Evolutionary conservation across 2,888 invertebrate genomes (phyloP), one percentile per base, ranked within the genome.

Genomic region (Hedychridium roseum): DNA sequence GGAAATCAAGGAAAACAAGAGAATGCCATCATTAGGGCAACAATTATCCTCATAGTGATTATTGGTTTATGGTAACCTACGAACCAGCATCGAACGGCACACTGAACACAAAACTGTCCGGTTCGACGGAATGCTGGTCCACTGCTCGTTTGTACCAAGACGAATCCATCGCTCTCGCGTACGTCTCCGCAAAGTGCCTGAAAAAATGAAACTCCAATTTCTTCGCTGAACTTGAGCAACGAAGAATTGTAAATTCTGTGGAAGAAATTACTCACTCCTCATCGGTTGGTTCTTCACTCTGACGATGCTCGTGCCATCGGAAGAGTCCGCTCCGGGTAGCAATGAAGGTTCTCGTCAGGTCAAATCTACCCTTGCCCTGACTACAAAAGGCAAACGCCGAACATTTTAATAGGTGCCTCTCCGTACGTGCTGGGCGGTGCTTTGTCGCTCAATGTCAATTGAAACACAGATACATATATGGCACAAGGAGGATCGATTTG

Each of bases 71-170:
- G 9, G 16, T 5, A 23, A 16, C 17, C 6, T 35, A 57, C 54
- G 74, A 67, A 81, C 88, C 81, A 42, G 88, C 87, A 66, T 90
- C 88, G 76, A 91, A 91, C 0, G 91, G 91, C 20, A 92, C 90
- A 35, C 94, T 93, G 79, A 90, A 95, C 1, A 95, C 94, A 76
- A 94, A 95, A 75, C 94, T 92, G 68, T 93, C 91, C 1, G 90
- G 90, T 66, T 94, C 92, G 40, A 92, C 86, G 0, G 87, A 81
- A 73, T 94, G 91, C 68, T 94, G 94, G 74, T 95, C 94, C 1
- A 95, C 92, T 0, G 95, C 94, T 41, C 95, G 83, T 63, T 90
- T 89, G 74, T 94, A 95, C 94, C 94, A 95, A 23, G 91, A 86
- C 49, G 91, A 90, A 71, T 95, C 94, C 80, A 91, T 91, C 0